Evolutionary conservation across 2,888 invertebrate species (phyloP).

Genomic region (Bursaphelenchus okinawaensis): DNA sequence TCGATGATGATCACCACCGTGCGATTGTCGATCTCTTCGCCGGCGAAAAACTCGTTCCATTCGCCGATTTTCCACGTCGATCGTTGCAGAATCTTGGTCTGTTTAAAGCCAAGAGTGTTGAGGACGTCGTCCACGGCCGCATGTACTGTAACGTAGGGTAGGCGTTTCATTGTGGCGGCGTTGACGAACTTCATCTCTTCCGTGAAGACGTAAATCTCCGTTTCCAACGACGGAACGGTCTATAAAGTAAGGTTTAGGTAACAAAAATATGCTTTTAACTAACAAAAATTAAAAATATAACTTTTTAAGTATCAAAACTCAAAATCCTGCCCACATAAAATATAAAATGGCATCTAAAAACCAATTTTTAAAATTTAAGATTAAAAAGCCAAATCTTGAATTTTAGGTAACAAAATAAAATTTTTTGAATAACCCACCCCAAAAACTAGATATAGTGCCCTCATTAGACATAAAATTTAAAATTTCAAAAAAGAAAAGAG

Average conservation of each 20-base stretch:
- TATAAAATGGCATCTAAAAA: too few species aligned
- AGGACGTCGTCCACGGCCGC: neutral
- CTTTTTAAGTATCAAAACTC: too few species aligned
- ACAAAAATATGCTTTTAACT: too few species aligned
- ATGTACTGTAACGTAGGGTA: neutral
- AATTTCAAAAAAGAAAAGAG: too few species aligned
- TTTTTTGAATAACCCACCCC: too few species aligned
- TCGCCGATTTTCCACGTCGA: neutral
- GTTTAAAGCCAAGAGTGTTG: neutral
- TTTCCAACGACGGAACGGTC: neutral
- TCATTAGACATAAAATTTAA: too few species aligned
- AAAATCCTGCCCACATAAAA: too few species aligned
- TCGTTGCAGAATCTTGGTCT: neutral
- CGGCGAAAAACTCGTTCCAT: neutral
- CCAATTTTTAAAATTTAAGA: too few species aligned
- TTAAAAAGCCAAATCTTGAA: too few species aligned
- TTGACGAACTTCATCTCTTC: neutral
- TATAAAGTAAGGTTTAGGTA: too few species aligned
- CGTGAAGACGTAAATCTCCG: neutral
- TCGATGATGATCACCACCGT: neutral
- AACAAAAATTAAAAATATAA: too few species aligned
- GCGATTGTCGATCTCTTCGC: neutral
- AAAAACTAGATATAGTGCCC: too few species aligned
- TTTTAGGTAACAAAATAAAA: neutral
- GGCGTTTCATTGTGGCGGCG: neutral